Base-by-base conservation (phyloP, 2,888 invertebrate genomes). In the Andrena trimmerana region DNA sequence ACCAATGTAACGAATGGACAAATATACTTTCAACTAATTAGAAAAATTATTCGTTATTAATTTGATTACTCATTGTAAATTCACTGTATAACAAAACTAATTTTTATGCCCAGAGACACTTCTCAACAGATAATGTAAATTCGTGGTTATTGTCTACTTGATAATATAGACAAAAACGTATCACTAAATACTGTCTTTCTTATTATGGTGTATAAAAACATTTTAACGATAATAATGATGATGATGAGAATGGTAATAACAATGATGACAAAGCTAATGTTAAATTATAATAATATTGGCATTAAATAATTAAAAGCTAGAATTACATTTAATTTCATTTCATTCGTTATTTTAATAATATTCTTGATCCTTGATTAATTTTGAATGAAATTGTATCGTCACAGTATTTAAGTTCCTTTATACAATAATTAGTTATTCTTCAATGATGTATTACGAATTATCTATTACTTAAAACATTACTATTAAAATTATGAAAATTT, bases 401-500 rank as follows among this genome's bases (percentile, higher is more conserved):
- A n/a, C 24, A 33, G 13, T 36, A 42, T 65, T 62, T 48, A 65
- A 13, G n/a, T 57, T 13, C 7, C 27, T 20, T 52, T 33, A 66
- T 8, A 70, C 60, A 63, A 27, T 42, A 16, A 42, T 42, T 42
- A 16, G 4, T 42, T 16, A 20, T 52, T 52, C 52, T 8, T 52
- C 52, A 20, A 29, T 50, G 13, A 52, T 42, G 52, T 59, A 27
- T 20, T 29, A 24, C 13, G n/a, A 33, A 27, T 1, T 10, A 42
- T 60, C 52, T 57, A 42, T 52, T 10, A 42, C n/a, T 33, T 78
- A 80, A 57, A 70, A 20, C 8, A 50, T 7, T 33, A 65, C 2
- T 24, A 60, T 20, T 50, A 60, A 66, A 33, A 68, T 68, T 65
- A 42, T 60, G 16, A 27, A 13, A 31, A 65, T 36, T 16, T 27